These are phyloP conservation scores for Taenioides sp. DNA, from an alignment of 2,797 vertebrate species.

Conservation along the genomic window DNA sequence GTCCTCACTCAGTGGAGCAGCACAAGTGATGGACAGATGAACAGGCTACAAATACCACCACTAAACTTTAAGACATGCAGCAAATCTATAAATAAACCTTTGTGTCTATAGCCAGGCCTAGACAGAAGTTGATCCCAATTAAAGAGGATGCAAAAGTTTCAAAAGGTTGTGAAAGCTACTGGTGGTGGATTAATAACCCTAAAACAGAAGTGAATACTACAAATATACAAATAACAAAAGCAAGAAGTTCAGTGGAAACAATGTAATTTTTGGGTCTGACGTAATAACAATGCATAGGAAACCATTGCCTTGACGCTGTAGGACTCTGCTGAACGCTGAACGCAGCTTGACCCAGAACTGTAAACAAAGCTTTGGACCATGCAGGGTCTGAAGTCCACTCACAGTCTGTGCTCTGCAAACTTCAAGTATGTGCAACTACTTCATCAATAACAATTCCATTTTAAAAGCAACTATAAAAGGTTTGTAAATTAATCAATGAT, in stretches of 20 bases:
- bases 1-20: not conserved
- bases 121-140: not conserved
- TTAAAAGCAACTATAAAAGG: not conserved
- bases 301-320: constrained; percentile 41
- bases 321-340: constrained; percentile 42
- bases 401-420: constrained; percentile 31
- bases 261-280: constrained; percentile 33
- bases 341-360: constrained; percentile 51
- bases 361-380: constrained; percentile 62
- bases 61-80: constrained; percentile 31
- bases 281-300: constrained; percentile 48
- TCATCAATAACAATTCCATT: not conserved
- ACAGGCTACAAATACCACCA: constrained; percentile 42
- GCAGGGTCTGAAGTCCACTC: constrained; percentile 64
- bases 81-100: not conserved
- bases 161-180: not conserved
- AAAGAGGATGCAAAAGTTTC: constrained; percentile 10
- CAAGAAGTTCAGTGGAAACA: not conserved
- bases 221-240: not conserved
- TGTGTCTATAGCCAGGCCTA: not conserved
- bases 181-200: not conserved
- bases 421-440: constrained; percentile 3
- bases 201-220: not conserved
- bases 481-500: not conserved
- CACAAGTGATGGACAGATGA: constrained; percentile 14